Conservation (phyloP, 92 coral and sea anemone genomes). For the Blastomussa wellsi region DNA sequence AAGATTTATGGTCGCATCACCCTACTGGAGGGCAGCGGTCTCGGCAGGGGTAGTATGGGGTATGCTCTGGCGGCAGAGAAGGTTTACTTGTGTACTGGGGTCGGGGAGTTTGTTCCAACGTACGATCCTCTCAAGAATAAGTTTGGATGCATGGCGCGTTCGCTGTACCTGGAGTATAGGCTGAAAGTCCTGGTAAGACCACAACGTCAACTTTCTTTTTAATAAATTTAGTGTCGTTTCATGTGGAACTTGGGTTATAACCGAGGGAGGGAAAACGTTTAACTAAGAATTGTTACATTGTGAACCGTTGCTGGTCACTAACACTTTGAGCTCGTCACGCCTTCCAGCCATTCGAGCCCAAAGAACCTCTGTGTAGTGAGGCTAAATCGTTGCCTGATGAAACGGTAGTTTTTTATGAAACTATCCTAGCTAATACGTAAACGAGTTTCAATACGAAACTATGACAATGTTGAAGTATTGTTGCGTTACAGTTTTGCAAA, state of each 20-base stretch:
- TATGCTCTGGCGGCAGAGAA: slow-evolving; percentile 81
- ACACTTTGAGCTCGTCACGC: too few relatives aligned
- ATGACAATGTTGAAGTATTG: neutral
- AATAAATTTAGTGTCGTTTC: neutral
- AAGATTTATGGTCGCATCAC: slow-evolving; percentile 90
- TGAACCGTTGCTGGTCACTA: too few relatives aligned
- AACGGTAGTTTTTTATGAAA: neutral
- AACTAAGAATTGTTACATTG: neutral
- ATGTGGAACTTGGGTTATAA: neutral
- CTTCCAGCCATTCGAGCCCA: too few relatives aligned
- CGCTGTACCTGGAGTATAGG: slow-evolving; percentile 70
- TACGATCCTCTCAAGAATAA: slow-evolving; percentile 79
- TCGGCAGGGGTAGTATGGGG: slow-evolving; percentile 56
- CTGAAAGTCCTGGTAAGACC: slow-evolving; percentile 81
- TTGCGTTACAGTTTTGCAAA: neutral
- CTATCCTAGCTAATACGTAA: neutral
- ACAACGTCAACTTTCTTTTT: neutral
- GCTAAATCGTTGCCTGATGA: neutral
- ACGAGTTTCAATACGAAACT: neutral
- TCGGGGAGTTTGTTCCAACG: slow-evolving; percentile 77
- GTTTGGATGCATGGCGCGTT: slow-evolving; percentile 92
- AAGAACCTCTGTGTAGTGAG: too few relatives aligned
- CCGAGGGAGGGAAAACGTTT: neutral
- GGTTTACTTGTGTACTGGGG: slow-evolving; percentile 88
- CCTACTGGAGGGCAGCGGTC: slow-evolving; percentile 68